Evolutionary conservation across 2,113 vertebrate species (phyloP).

Genomic region (Microtus richardsoni): DNA sequence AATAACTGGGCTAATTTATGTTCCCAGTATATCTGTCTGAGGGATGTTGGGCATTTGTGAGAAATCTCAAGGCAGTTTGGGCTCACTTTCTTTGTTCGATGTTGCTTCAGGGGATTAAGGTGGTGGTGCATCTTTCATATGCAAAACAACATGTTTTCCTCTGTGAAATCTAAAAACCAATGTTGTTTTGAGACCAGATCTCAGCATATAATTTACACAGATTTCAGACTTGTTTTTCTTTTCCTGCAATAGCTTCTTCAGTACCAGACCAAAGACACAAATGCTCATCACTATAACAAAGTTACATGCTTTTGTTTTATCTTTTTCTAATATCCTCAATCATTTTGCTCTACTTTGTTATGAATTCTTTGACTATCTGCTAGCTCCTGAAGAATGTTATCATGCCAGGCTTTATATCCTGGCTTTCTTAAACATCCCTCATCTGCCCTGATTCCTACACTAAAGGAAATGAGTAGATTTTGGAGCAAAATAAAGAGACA

Average conservation of each 20-base stretch:
- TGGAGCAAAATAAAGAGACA: neutral
- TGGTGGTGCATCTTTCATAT: neutral
- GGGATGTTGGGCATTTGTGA: neutral
- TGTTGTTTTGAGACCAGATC: neutral
- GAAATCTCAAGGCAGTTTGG: neutral
- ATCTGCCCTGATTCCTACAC: neutral
- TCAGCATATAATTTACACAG: too few relatives aligned
- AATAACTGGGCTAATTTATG: neutral
- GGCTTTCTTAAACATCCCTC: accelerated
- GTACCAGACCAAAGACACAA: neutral
- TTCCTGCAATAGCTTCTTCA: too few relatives aligned
- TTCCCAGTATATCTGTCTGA: neutral
- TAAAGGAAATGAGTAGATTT: neutral
- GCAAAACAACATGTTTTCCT: neutral
- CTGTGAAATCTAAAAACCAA: neutral
- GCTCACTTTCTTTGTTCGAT: neutral
- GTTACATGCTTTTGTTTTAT: too few relatives aligned
- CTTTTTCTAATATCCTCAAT: too few relatives aligned
- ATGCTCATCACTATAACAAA: too few relatives aligned
- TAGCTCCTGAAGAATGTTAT: neutral
- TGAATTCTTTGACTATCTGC: neutral
- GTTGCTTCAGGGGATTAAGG: neutral
- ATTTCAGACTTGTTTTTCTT: too few relatives aligned
- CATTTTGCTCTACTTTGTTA: neutral
- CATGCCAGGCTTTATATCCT: too few relatives aligned